A percentile compares a stretch with the other conserved stretches of the same genome.
Evolutionary conservation across 1,140 invertebrate genomes (phyloP).

Genomic region (Ruditapes philippinarum): DNA sequence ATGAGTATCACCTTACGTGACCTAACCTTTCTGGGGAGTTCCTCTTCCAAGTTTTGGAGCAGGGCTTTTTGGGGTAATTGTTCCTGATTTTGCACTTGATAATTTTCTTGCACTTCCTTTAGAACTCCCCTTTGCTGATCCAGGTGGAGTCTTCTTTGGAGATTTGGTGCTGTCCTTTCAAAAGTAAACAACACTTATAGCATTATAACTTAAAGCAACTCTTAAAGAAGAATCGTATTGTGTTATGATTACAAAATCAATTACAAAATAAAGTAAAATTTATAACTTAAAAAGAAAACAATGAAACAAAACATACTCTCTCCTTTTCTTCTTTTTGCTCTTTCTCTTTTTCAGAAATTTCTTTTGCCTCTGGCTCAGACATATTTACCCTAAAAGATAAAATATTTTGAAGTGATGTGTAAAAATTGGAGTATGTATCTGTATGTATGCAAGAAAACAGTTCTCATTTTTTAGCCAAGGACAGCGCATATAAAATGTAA

Average conservation of each 20-base stretch:
- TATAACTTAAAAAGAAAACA: too few relatives aligned
- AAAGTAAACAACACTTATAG: too few relatives aligned
- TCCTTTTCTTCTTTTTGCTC: slow-evolving; percentile 72
- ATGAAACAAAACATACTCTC: slow-evolving; percentile 49
- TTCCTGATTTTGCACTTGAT: slow-evolving; percentile 50
- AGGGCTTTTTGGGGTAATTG: slow-evolving; percentile 55
- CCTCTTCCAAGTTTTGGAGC: slow-evolving; percentile 20
- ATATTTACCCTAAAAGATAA: slow-evolving; percentile 49
- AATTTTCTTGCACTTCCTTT: slow-evolving; percentile 4
- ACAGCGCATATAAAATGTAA: too few relatives aligned
- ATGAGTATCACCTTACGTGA: too few relatives aligned
- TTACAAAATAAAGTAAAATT: too few relatives aligned
- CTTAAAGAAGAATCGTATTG: too few relatives aligned
- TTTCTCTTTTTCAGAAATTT: slow-evolving; percentile 72
- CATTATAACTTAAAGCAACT: too few relatives aligned
- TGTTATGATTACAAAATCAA: too few relatives aligned
- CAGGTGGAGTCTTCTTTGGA: slow-evolving; percentile 52
- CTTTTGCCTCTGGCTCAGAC: slow-evolving; percentile 71
- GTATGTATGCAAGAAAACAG: too few relatives aligned
- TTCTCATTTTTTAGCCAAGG: too few relatives aligned
- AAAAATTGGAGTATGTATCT: too few relatives aligned
- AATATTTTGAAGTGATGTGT: not conserved
- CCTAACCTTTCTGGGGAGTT: slow-evolving; percentile 53
- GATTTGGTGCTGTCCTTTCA: slow-evolving; percentile 54
- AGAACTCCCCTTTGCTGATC: slow-evolving; percentile 32